phyloP scores from a whole-genome alignment of 1,140 invertebrate genomes.

The Drosophila guanche region DNA sequence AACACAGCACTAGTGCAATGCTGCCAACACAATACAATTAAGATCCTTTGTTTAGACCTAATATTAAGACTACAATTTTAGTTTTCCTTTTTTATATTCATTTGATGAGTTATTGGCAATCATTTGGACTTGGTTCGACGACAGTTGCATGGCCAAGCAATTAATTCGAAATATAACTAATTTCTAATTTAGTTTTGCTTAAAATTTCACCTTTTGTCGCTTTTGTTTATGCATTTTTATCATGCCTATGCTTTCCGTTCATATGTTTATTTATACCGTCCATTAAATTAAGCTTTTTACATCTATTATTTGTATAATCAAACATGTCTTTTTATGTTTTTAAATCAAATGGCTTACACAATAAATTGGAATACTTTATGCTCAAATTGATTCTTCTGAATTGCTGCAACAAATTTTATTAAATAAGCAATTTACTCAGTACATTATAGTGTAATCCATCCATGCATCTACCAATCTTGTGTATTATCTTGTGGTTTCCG shows the following conservation, averaged over 20 bases:
- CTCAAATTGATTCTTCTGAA: constrained; percentile 65
- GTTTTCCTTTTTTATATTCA: constrained; percentile 4
- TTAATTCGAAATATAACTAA: constrained; percentile 2
- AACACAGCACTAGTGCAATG: constrained; percentile 38
- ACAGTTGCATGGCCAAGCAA: background rate
- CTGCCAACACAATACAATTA: constrained; percentile 35
- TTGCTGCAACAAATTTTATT: constrained; percentile 35
- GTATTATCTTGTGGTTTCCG: constrained; percentile 1
- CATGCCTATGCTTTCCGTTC: no score
- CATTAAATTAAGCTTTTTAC: constrained; percentile 35
- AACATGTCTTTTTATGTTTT: constrained; percentile 1
- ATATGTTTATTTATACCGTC: constrained; percentile 18
- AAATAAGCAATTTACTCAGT: constrained; percentile 16
- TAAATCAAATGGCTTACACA: background rate
- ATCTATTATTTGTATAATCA: constrained; percentile 14
- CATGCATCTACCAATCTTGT: constrained; percentile 9
- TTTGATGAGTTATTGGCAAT: constrained; percentile 37
- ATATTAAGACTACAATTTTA: constrained; percentile 25
- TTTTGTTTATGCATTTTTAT: no score
- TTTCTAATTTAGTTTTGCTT: no score
- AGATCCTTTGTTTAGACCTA: constrained; percentile 39
- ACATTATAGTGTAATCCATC: constrained; percentile 27
- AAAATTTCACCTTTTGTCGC: no score
- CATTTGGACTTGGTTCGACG: constrained; percentile 25
- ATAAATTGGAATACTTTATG: constrained; percentile 25